Percentiles rank a stretch among this genome's conserved stretches.
Evolutionary conservation across 2,113 vertebrate species (phyloP).

Genomic region (Oryzias woworae): DNA sequence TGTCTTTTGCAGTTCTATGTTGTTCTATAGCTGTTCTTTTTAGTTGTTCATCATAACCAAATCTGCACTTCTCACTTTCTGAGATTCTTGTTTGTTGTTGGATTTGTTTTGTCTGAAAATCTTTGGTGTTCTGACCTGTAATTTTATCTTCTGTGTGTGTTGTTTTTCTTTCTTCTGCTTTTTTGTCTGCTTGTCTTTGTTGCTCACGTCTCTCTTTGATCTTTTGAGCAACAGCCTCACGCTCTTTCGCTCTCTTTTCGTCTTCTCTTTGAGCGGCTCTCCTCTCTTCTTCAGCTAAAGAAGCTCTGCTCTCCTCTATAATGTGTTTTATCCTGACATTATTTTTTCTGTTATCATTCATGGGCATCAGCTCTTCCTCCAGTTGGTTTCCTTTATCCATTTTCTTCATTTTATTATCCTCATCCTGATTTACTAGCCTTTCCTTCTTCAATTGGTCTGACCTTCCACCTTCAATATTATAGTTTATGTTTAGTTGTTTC

Average conservation of each 20-base stretch:
- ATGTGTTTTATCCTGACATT: conserved; percentile 41
- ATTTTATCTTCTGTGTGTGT: conserved; percentile 26
- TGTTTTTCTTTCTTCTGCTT: conserved; percentile 38
- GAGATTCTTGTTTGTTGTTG: conserved; percentile 15
- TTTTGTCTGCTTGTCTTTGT: conserved; percentile 48
- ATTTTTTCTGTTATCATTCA: conserved; percentile 11
- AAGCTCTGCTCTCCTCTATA: conserved; percentile 51
- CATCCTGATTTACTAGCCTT: conserved; percentile 13
- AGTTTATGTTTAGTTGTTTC: conserved; percentile 11
- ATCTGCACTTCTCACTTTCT: conserved; percentile 3
- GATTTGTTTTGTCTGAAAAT: conserved; percentile 15
- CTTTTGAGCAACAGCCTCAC: conserved; percentile 40
- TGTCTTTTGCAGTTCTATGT: neutral
- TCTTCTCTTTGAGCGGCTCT: conserved; percentile 50
- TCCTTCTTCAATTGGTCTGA: conserved; percentile 27
- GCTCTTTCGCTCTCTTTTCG: conserved; percentile 55
- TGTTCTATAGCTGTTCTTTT: neutral
- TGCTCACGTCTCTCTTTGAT: conserved; percentile 50
- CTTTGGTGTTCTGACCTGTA: conserved; percentile 13
- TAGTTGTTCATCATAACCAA: too few species aligned
- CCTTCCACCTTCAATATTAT: neutral
- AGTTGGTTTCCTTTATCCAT: neutral
- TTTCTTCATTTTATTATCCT: conserved; percentile 20
- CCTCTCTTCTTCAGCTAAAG: conserved; percentile 51
- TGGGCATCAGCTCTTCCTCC: neutral